Base-by-base conservation (phyloP, 2,113 vertebrate genomes). In the Ramphastos sulfuratus region DNA sequence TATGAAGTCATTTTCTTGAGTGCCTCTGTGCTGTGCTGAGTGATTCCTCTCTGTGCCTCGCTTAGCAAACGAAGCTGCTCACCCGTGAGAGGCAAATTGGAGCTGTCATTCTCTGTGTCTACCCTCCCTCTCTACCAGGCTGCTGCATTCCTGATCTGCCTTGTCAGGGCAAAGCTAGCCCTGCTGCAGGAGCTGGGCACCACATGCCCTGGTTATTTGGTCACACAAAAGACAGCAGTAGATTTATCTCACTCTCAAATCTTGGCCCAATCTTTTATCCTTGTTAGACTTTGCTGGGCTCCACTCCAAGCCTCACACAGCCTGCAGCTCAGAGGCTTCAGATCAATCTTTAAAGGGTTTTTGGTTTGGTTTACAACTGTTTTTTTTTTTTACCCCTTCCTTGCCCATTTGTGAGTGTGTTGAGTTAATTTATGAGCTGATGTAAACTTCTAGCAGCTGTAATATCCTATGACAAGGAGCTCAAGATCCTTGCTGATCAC, bases 191-290 rank as follows among this genome's bases (percentile, higher is more conserved):
- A 58, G 44, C 65, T 52, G 67, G 80, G 82, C 35, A 33, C 28
- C 2, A 0, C 0, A 0, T 37, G 31, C 25, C 44, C 63, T 44
- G 50, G 25, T n/a, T 61, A 44, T 35, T 82, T 80, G 61, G 35
- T 85, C 50, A 10, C 31, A 48, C 1, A 3, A 27, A 54, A 31
- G 18, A 48, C 61, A 52, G 44, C n/a, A 67, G 30, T 15, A 61
- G 82, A 76, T 91, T 79, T 73, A 65, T 91, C 66, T 79, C 59
- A 2, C 50, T 85, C 54, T 16, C 16, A 42, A 69, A 46, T 46
- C 39, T 63, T 92, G 67, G 24, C 52, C 23, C 39, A 35, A 4
- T 80, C 50, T 73, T 75, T 85, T 17, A 2, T 65, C 50, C 35
- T 76, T 35, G 12, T 12, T 76, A 7, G 3, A 14, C 7, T 76